These are phyloP conservation scores for Myotis lucifugus DNA, from an alignment of 2,113 vertebrate genomes.

Conservation along the genomic window DNA sequence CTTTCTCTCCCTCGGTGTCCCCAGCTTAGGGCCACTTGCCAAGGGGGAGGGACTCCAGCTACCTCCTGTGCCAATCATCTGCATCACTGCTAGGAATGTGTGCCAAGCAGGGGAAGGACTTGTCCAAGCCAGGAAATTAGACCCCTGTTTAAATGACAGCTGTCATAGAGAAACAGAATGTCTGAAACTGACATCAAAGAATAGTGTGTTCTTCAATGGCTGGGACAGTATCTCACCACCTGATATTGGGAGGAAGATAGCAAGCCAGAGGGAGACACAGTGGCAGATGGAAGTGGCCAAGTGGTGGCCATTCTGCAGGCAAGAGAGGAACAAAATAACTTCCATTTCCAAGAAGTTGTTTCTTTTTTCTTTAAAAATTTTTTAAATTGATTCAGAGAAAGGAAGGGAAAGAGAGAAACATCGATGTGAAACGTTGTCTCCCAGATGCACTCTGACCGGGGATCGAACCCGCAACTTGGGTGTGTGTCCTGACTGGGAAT, in stretches of 20 bases:
- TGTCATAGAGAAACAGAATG: conserved; percentile 35
- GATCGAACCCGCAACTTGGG: no score
- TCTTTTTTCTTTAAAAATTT: not conserved
- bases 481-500: not conserved
- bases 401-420: not conserved
- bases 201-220: not conserved
- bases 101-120: not conserved
- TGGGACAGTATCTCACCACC: not conserved
- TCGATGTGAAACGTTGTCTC: not conserved
- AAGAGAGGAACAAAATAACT: not conserved
- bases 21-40: not conserved
- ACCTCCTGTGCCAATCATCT: not conserved
- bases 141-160: not conserved
- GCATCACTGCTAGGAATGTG: not conserved
- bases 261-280: not conserved
- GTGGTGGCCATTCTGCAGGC: not conserved
- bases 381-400: not conserved
- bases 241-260: not conserved
- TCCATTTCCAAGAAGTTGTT: not conserved
- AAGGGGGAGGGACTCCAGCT: not conserved
- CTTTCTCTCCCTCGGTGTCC: not conserved
- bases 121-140: not conserved
- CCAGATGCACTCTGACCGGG: not conserved
- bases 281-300: not conserved
- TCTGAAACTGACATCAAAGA: conserved; percentile 23